Evolutionary conservation across 1,140 invertebrate species (phyloP), one percentile per base, ranked within the genome.

Genomic region (Panonychus citri): DNA sequence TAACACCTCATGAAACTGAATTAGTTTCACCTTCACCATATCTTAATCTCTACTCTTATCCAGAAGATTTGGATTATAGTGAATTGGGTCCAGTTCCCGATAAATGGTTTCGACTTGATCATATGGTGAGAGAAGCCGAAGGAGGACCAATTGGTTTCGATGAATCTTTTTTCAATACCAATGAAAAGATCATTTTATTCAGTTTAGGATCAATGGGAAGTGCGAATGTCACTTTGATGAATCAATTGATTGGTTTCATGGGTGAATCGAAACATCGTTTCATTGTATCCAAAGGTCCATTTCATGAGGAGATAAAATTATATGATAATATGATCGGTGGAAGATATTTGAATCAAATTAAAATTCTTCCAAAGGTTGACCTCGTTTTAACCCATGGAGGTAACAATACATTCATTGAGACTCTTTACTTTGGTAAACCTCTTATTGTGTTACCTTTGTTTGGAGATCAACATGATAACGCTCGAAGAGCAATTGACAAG

Each of bases 161-260:
- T 1, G 52, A 53, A 43, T 21, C 42, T 2, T 43, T 60, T 28
- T 15, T 17, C 15, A 37, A 39, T 19, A 25, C n/a, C 37, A 13
- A 17, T 26, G 53, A 30, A 15, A 59, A 59, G 43, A 21, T 60
- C 3, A 60, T 60, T 15, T 57, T 51, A 30, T 62, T 60, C 21
- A 56, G 52, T 17, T n/a, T 60, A 17, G 60, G 57, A 13, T 59
- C 50, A 4, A 50, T 61, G 58, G 56, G 64, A 61, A 61, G 48
- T 63, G 17, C 27, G 62, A 21, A 63, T 62, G 28, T 53, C 15
- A 25, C 27, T 17, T 26, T 53, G 52, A 53, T 53, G 52, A n/a
- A 19, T 12, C 10, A 39, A 17, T 17, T 53, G 19, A 8, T 53
- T 26, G 17, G 13, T 8, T 8, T 53, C 13, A 17, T 53, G 15